These are phyloP conservation scores for Microctenopoma stevenorrisi DNA, from an alignment of 2,797 vertebrate genomes.

Conservation along the genomic window DNA sequence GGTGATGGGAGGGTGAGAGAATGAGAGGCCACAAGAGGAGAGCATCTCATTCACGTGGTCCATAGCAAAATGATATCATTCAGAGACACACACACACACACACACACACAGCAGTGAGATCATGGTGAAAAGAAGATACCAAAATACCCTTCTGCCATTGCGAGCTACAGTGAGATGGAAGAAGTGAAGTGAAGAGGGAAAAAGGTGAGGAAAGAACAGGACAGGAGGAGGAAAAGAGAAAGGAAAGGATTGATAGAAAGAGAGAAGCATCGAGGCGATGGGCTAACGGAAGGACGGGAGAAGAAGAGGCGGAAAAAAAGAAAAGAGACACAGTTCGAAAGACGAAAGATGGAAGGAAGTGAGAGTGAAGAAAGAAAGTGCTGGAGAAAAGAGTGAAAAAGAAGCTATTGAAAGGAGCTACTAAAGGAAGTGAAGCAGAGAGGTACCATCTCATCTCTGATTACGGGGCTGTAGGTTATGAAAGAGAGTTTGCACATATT, in stretches of 20 bases:
- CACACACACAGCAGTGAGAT: slow-evolving; percentile 53
- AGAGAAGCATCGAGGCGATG: background rate
- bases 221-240: background rate
- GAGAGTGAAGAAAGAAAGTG: slow-evolving; percentile 25
- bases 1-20: slow-evolving; percentile 22
- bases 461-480: slow-evolving; percentile 13
- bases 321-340: slow-evolving; percentile 40
- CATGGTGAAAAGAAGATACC: slow-evolving; percentile 9
- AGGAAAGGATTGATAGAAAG: too few species aligned
- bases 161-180: slow-evolving; percentile 48
- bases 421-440: slow-evolving; percentile 1
- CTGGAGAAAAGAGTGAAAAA: slow-evolving; percentile 32
- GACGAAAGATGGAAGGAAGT: slow-evolving; percentile 25
- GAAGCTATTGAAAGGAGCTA: slow-evolving; percentile 30
- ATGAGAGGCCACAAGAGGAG: slow-evolving; percentile 42
- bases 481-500: slow-evolving; percentile 24
- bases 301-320: slow-evolving; percentile 23
- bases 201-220: background rate
- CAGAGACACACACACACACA: slow-evolving; percentile 22
- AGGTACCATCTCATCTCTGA: slow-evolving; percentile 22
- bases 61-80: slow-evolving; percentile 42
- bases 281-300: slow-evolving; percentile 48
- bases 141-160: slow-evolving; percentile 29
- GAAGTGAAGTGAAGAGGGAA: slow-evolving; percentile 20
- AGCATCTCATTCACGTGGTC: slow-evolving; percentile 67